These are phyloP conservation scores for Probosciger aterrimus DNA, from an alignment of 2,113 vertebrate species.

Conservation along the genomic window DNA sequence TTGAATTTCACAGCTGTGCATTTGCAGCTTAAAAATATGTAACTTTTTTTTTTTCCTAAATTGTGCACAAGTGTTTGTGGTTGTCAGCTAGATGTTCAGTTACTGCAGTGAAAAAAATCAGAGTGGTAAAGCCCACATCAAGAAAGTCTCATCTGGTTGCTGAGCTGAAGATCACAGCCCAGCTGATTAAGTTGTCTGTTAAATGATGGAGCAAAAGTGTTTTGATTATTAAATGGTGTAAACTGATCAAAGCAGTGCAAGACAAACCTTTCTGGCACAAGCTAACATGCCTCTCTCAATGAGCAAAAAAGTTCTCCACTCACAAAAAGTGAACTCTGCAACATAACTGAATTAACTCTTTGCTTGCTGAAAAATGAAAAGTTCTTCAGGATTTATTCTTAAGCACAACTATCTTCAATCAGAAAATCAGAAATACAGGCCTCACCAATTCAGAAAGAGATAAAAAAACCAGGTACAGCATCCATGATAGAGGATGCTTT, in stretches of 20 bases:
- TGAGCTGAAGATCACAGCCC: slow-evolving; percentile 56
- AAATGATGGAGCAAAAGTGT: slow-evolving; percentile 34
- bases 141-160: slow-evolving; percentile 22
- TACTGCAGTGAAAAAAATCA: slow-evolving; percentile 13
- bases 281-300: not conserved
- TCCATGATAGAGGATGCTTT: not conserved
- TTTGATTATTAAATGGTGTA: slow-evolving; percentile 51
- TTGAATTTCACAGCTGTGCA: slow-evolving; percentile 67
- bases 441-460: not conserved
- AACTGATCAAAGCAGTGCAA: slow-evolving; percentile 46
- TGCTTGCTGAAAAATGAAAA: not conserved
- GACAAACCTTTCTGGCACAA: slow-evolving; percentile 46
- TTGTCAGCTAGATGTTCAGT: slow-evolving; percentile 59
- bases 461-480: not conserved
- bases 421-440: not conserved
- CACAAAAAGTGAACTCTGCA: slow-evolving; percentile 3
- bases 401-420: not conserved
- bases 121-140: slow-evolving; percentile 17
- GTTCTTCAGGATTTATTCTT: not conserved
- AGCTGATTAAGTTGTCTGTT: slow-evolving; percentile 52
- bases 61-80: slow-evolving; percentile 52
- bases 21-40: slow-evolving; percentile 69
- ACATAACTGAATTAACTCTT: not conserved
- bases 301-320: not conserved
- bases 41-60: not conserved